Percentiles rank a stretch among this genome's conserved stretches.
These are phyloP conservation scores for Anguilla pacifica DNA, from an alignment of 2,797 vertebrate genomes.

Conservation along the genomic window DNA sequence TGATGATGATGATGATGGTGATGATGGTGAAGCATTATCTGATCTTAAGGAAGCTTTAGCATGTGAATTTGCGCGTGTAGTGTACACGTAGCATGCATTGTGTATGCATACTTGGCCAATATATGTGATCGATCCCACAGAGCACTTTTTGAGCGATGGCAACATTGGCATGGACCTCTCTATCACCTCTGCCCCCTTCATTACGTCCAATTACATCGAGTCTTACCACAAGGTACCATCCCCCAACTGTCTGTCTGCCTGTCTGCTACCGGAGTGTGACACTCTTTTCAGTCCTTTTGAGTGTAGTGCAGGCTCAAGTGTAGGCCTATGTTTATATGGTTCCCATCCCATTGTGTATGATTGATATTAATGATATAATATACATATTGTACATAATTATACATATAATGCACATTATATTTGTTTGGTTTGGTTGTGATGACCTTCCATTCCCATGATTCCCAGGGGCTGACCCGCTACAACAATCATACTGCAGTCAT, in stretches of 20 bases:
- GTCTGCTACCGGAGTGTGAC: background rate
- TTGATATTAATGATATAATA: background rate
- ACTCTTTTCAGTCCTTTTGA: background rate
- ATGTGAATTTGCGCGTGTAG: background rate
- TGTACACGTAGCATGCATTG: background rate
- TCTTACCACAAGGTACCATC: conserved; percentile 85
- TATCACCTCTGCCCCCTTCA: conserved; percentile 69
- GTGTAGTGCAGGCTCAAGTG: background rate
- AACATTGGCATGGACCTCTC: conserved; percentile 77
- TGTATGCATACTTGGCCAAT: background rate
- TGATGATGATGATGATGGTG: too few species aligned
- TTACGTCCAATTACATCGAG: conserved; percentile 80
- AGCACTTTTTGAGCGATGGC: conserved; percentile 74
- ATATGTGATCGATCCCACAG: conserved; percentile 58
- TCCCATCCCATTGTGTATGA: background rate
- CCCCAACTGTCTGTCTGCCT: background rate
- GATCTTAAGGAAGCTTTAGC: background rate
- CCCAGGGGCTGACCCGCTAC: conserved; percentile 75
- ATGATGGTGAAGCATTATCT: background rate
- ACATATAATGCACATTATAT: background rate
- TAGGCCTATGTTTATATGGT: background rate
- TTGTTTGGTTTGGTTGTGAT: background rate
- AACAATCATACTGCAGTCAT: conserved; percentile 60
- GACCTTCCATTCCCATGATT: background rate
- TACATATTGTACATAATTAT: too few species aligned